Percentiles rank a stretch among this genome's conserved stretches.
Evolutionary conservation across 2,113 vertebrate genomes (phyloP).

Genomic region (Tamias sibiricus): DNA sequence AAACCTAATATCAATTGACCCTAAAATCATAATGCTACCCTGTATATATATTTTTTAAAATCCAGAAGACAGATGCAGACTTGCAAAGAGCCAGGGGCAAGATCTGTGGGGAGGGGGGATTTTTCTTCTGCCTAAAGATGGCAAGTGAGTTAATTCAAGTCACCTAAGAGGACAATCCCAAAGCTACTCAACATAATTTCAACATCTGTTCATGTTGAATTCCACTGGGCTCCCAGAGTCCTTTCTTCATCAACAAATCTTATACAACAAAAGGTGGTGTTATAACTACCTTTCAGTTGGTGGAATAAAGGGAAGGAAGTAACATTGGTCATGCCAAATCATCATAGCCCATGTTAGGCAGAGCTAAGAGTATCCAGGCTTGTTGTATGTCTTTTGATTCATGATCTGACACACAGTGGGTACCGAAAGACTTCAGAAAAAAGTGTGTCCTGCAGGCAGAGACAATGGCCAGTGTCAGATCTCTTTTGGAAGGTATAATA

Average conservation of each 20-base stretch:
- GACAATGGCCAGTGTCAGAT: background rate
- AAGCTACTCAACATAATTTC: background rate
- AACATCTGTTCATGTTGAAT: background rate
- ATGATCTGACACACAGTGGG: background rate
- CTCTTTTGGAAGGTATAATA: background rate
- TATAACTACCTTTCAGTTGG: background rate
- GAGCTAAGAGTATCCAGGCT: background rate
- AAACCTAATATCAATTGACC: background rate
- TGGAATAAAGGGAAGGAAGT: background rate
- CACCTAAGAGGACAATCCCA: background rate
- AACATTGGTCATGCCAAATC: background rate
- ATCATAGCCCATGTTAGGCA: background rate
- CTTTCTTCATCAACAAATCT: background rate
- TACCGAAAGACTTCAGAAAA: background rate
- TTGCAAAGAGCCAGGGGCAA: no score
- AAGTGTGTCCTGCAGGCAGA: background rate
- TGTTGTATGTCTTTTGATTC: background rate
- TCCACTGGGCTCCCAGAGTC: background rate
- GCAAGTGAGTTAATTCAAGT: background rate
- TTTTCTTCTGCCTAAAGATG: background rate
- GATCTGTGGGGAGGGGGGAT: accelerated
- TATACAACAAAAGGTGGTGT: background rate
- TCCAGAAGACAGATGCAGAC: background rate
- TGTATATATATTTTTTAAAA: background rate
- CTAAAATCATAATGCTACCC: background rate